Evolutionary conservation across 2,113 vertebrate species (phyloP).

Genomic region (Ailuropoda melanoleuca): DNA sequence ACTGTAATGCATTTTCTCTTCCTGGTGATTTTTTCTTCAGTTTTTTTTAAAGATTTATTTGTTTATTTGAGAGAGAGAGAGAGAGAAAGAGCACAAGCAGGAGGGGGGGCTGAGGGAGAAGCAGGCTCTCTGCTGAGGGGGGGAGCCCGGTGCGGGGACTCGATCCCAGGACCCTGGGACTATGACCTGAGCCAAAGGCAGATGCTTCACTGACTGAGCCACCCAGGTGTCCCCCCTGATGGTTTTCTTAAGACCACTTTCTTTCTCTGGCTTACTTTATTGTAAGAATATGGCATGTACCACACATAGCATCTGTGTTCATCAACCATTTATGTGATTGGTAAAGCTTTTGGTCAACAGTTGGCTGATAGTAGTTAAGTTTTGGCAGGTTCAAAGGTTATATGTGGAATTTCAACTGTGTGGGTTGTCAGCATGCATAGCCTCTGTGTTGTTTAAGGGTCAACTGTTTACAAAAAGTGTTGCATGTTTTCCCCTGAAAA

Average conservation of each 20-base stretch:
- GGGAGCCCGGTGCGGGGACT: rapidly evolving
- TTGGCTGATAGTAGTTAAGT: neutral
- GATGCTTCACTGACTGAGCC: neutral
- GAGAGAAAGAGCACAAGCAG: neutral
- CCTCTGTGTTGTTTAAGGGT: neutral
- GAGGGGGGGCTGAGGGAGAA: neutral
- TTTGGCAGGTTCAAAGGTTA: neutral
- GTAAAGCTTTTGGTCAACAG: neutral
- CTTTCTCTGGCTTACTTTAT: neutral
- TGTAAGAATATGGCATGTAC: neutral
- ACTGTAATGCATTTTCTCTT: neutral
- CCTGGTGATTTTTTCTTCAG: neutral
- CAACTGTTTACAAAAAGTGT: neutral
- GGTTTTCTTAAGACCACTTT: neutral
- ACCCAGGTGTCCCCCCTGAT: neutral
- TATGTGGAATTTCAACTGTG: neutral
- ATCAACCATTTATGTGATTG: neutral
- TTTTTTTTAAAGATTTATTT: neutral
- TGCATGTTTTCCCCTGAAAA: neutral
- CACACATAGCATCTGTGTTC: neutral
- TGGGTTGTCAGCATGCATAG: too few species aligned
- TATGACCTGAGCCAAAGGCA: neutral
- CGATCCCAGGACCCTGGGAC: rapidly evolving
- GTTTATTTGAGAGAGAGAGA: neutral
- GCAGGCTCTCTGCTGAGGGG: neutral